Conservation (phyloP, 2,797 vertebrate species). For the Percopsis omiscomaycus region DNA sequence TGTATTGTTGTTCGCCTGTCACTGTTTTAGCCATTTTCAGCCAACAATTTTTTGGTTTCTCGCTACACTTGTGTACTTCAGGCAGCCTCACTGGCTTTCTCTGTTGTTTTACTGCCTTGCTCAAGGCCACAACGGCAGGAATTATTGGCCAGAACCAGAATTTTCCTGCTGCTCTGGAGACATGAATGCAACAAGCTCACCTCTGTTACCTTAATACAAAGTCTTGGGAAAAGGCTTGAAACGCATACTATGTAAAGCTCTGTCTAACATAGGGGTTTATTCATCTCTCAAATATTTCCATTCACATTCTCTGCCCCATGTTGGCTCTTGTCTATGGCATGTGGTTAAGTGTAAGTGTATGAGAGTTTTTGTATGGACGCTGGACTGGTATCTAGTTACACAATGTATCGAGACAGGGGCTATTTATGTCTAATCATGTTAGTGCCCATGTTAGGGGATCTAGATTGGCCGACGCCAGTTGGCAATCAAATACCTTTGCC, state of each 20-base stretch:
- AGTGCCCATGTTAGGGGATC: constrained; percentile 76
- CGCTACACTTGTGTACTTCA: not conserved
- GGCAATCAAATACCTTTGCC: constrained; percentile 68
- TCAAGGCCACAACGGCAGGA: constrained; percentile 1
- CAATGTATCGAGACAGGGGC: constrained; percentile 64
- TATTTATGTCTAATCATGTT: constrained; percentile 78
- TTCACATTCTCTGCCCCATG: constrained; percentile 25
- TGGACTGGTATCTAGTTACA: constrained; percentile 64
- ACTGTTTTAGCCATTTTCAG: no score
- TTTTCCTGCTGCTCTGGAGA: not conserved
- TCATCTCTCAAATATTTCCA: constrained; percentile 6
- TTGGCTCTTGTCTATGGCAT: constrained; percentile 44
- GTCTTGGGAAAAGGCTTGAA: constrained; percentile 8
- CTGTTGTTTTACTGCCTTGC: not conserved
- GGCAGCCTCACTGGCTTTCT: not conserved
- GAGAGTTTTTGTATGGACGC: constrained; percentile 48
- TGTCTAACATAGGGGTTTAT: not conserved
- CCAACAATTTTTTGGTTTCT: not conserved
- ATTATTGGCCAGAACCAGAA: not conserved
- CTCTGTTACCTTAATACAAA: constrained; percentile 9
- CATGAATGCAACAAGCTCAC: constrained; percentile 6
- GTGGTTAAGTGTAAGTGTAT: constrained; percentile 16
- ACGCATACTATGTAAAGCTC: not conserved
- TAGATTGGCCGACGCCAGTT: constrained; percentile 67
- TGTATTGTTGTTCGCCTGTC: not conserved